A percentile compares a stretch with the other conserved stretches of the same genome.
These are phyloP conservation scores for Pseudochromis fuscus DNA, from an alignment of 2,797 vertebrate genomes.

Conservation along the genomic window DNA sequence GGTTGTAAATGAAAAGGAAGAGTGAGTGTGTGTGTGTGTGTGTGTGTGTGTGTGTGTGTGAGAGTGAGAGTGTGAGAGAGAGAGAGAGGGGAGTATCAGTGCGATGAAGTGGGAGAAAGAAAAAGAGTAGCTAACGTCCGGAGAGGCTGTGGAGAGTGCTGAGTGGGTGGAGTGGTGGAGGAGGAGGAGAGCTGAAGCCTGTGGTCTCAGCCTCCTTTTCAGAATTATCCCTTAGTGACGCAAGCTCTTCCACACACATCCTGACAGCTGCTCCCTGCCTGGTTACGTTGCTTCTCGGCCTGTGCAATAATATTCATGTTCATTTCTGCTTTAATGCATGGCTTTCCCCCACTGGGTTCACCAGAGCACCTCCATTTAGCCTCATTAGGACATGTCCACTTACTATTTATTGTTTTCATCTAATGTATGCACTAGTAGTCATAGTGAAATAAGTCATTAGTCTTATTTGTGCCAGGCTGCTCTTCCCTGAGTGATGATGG, in stretches of 20 bases:
- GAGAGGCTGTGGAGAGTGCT: slow-evolving; percentile 72
- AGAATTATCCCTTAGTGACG: slow-evolving; percentile 84
- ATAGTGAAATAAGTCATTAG: slow-evolving; percentile 26
- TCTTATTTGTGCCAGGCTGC: slow-evolving; percentile 24
- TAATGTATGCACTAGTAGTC: slow-evolving; percentile 52
- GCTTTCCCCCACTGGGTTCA: slow-evolving; percentile 52
- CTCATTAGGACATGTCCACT: slow-evolving; percentile 59
- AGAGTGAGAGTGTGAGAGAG: too few species aligned
- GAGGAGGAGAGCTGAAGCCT: slow-evolving; percentile 68
- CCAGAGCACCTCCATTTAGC: slow-evolving; percentile 52
- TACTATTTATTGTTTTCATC: slow-evolving; percentile 37
- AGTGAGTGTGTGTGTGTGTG: too few species aligned
- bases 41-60: too few species aligned
- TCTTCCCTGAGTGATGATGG: slow-evolving; percentile 21
- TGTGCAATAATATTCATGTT: slow-evolving; percentile 79
- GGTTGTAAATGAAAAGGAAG: slow-evolving; percentile 45
- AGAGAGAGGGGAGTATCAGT: slow-evolving; percentile 39
- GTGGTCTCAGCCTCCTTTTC: slow-evolving; percentile 79
- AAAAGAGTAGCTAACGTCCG: slow-evolving; percentile 70
- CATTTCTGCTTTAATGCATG: slow-evolving; percentile 75
- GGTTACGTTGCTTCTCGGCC: slow-evolving; percentile 75
- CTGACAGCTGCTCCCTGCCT: slow-evolving; percentile 86
- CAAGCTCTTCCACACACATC: slow-evolving; percentile 84
- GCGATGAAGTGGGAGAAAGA: slow-evolving; percentile 65
- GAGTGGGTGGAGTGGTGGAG: slow-evolving; percentile 77